phyloP scores from a whole-genome alignment of 2,113 vertebrate species.

The Notarius lentiginosus region DNA sequence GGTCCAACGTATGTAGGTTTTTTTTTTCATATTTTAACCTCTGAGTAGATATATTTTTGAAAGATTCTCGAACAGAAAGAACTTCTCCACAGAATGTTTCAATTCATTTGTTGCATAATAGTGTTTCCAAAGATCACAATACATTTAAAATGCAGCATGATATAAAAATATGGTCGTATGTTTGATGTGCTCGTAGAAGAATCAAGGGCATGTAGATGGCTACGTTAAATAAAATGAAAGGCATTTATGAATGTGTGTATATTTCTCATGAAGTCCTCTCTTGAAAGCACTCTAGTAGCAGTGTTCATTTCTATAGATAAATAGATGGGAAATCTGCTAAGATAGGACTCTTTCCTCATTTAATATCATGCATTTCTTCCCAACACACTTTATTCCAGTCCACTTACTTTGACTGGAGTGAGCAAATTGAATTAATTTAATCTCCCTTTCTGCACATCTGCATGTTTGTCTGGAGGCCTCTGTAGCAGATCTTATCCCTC shows the following conservation, averaged over 20 bases:
- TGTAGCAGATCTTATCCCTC: slow-evolving; percentile 24
- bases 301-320: neutral
- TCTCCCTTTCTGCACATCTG: slow-evolving; percentile 26
- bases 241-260: neutral
- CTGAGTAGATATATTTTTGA: neutral
- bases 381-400: slow-evolving; percentile 29
- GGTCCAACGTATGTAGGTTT: neutral
- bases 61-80: neutral
- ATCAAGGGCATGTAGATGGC: neutral
- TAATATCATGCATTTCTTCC: slow-evolving; percentile 35
- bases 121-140: neutral
- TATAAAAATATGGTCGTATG: neutral
- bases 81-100: too few species aligned
- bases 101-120: neutral
- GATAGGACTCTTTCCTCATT: neutral
- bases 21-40: neutral
- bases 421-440: slow-evolving; percentile 45
- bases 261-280: neutral
- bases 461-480: slow-evolving; percentile 36
- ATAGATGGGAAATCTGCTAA: too few species aligned
- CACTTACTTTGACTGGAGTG: slow-evolving; percentile 34
- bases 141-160: neutral
- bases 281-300: neutral
- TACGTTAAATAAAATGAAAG: neutral
- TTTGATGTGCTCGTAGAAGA: neutral